Percentiles rank a stretch among this genome's conserved stretches.
phyloP scores from a whole-genome alignment of 2,888 invertebrate species.

The Dynastes grantii region DNA sequence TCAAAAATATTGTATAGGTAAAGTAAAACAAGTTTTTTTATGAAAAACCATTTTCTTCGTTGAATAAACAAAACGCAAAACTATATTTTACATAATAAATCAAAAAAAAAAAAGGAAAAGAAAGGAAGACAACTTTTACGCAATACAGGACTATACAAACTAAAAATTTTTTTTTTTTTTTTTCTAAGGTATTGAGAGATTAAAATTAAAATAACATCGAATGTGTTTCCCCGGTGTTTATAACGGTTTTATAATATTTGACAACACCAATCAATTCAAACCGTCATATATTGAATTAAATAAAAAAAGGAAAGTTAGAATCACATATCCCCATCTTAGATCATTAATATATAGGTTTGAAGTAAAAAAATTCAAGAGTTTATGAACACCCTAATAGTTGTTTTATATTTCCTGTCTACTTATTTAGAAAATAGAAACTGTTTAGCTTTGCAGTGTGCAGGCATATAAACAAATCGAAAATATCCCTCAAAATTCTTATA shows the following conservation, averaged over 20 bases:
- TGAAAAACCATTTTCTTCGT: slow-evolving; percentile 1
- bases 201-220: slow-evolving; percentile 36
- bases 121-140: neutral
- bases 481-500: no score
- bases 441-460: slow-evolving; percentile 41
- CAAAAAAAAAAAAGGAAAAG: neutral
- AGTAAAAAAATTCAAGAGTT: slow-evolving; percentile 42
- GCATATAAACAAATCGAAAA: slow-evolving; percentile 43
- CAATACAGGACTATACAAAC: neutral
- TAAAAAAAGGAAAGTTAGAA: slow-evolving; percentile 36
- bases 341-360: slow-evolving; percentile 44
- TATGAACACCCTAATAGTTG: slow-evolving; percentile 46
- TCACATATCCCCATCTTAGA: slow-evolving; percentile 40
- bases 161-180: slow-evolving; percentile 14
- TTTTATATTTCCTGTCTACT: slow-evolving; percentile 46
- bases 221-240: slow-evolving; percentile 29
- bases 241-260: slow-evolving; percentile 39
- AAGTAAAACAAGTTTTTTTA: neutral
- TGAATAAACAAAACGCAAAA: neutral
- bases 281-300: slow-evolving; percentile 38
- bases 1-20: neutral
- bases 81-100: neutral
- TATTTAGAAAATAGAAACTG: slow-evolving; percentile 46
- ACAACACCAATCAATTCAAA: slow-evolving; percentile 44
- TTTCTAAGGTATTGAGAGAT: slow-evolving; percentile 16